Evolutionary conservation across 2,797 vertebrate genomes (phyloP).

Genomic region (Sebastes oblongus): DNA sequence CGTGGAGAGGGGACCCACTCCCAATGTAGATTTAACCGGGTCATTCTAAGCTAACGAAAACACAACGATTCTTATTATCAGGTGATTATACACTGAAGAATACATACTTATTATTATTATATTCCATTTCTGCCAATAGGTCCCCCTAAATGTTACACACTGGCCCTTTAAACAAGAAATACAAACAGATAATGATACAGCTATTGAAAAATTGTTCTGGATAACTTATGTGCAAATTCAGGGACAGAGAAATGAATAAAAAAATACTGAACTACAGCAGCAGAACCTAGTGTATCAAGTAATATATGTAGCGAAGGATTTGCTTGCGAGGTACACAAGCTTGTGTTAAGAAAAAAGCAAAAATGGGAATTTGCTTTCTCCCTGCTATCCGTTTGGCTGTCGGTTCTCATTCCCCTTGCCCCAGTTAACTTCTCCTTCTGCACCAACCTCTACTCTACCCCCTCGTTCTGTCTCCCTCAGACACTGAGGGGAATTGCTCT

Average conservation of each 20-base stretch:
- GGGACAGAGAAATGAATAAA: neutral
- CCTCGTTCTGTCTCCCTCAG: slow-evolving; percentile 28
- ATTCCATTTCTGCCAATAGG: too few relatives aligned
- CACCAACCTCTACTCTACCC: slow-evolving; percentile 26
- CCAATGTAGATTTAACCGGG: too few relatives aligned
- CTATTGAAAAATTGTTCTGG: neutral
- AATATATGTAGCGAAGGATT: neutral
- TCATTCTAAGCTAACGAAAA: too few relatives aligned
- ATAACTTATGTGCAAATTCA: neutral
- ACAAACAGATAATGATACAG: neutral
- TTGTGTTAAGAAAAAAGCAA: slow-evolving; percentile 3
- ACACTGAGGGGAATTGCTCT: slow-evolving; percentile 52
- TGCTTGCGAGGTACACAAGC: neutral
- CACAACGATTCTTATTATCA: too few relatives aligned
- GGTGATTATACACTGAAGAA: too few relatives aligned
- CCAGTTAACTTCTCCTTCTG: slow-evolving; percentile 47
- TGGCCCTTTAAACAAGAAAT: neutral
- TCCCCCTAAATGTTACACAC: too few relatives aligned
- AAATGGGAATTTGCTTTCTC: slow-evolving; percentile 26
- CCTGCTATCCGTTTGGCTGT: slow-evolving; percentile 36
- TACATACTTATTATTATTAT: too few relatives aligned
- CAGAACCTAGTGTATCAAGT: neutral
- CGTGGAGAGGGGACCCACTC: too few relatives aligned
- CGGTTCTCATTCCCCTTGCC: slow-evolving; percentile 43
- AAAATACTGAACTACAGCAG: neutral